phyloP scores from a whole-genome alignment of 1,140 invertebrate species.

The Ericerus pela region DNA sequence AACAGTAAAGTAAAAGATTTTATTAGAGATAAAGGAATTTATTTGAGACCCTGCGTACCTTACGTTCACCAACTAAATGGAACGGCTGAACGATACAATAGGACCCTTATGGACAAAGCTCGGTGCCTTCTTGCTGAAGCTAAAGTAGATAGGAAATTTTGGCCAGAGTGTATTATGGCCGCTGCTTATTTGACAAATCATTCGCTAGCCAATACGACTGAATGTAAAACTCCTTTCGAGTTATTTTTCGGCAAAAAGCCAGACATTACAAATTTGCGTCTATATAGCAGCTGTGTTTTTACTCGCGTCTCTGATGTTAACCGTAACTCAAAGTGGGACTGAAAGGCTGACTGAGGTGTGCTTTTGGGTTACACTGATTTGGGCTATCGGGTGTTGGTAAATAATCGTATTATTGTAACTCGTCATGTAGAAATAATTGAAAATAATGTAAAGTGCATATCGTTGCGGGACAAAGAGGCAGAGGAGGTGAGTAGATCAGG shows the following conservation, averaged over 20 bases:
- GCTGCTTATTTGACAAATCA: slow-evolving; percentile 18
- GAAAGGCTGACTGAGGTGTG: too few species aligned
- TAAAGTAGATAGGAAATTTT: slow-evolving; percentile 14
- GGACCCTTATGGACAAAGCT: slow-evolving; percentile 16
- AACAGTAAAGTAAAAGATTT: background rate
- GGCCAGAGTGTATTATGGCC: slow-evolving; percentile 16
- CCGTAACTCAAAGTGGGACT: slow-evolving; percentile 20
- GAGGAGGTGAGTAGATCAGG: too few species aligned
- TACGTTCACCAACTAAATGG: slow-evolving; percentile 9
- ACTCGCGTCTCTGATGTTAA: slow-evolving; percentile 19
- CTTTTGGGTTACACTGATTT: too few species aligned
- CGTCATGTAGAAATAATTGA: too few species aligned
- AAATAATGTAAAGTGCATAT: too few species aligned
- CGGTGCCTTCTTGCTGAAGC: slow-evolving; percentile 18
- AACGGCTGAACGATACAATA: slow-evolving; percentile 16
- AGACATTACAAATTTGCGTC: background rate
- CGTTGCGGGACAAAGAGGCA: too few species aligned
- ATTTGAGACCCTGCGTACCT: background rate
- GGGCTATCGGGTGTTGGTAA: too few species aligned
- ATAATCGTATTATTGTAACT: too few species aligned
- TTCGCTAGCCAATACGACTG: background rate
- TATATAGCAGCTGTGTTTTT: slow-evolving; percentile 22
- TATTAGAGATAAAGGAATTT: slow-evolving; percentile 2
- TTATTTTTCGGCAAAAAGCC: background rate
- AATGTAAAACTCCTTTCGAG: background rate